Evolutionary conservation across 2,113 vertebrate genomes (phyloP).

Genomic region (Triplophysa rosa): DNA sequence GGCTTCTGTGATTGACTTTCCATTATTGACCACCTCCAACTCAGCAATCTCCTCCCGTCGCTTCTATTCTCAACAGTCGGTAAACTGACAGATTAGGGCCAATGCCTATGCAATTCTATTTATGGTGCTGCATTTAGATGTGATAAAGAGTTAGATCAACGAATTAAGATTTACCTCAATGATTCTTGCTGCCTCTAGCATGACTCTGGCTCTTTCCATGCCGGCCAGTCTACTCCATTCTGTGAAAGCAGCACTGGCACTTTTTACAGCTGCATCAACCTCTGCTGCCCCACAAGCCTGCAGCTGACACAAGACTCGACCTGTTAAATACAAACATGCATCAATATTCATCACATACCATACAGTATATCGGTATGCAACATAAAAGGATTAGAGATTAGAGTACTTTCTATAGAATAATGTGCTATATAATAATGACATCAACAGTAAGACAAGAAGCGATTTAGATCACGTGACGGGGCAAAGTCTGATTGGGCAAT

Average conservation of each 20-base stretch:
- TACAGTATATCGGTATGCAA: background rate
- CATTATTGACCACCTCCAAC: conserved; percentile 90
- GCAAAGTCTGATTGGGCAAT: conserved; percentile 13
- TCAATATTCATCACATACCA: too few species aligned
- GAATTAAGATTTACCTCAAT: conserved; percentile 79
- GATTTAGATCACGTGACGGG: background rate
- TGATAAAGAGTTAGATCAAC: background rate
- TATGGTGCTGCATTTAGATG: background rate
- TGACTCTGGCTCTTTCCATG: conserved; percentile 86
- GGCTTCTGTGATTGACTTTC: conserved; percentile 92
- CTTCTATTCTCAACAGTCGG: conserved; percentile 61
- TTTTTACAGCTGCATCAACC: conserved; percentile 82
- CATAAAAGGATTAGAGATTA: background rate
- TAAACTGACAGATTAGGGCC: conserved; percentile 2
- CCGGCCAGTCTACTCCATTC: conserved; percentile 88
- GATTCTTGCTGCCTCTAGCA: conserved; percentile 88
- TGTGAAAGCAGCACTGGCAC: conserved; percentile 81
- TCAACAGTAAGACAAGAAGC: background rate
- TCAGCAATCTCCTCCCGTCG: conserved; percentile 85
- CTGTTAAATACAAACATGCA: conserved; percentile 62
- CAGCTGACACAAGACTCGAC: conserved; percentile 84
- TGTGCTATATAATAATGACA: background rate
- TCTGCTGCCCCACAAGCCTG: conserved; percentile 82
- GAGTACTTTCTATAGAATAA: background rate
- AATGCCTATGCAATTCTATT: background rate